Base-by-base conservation (phyloP, 2,113 vertebrate species). In the Microtus ochrogaster region DNA sequence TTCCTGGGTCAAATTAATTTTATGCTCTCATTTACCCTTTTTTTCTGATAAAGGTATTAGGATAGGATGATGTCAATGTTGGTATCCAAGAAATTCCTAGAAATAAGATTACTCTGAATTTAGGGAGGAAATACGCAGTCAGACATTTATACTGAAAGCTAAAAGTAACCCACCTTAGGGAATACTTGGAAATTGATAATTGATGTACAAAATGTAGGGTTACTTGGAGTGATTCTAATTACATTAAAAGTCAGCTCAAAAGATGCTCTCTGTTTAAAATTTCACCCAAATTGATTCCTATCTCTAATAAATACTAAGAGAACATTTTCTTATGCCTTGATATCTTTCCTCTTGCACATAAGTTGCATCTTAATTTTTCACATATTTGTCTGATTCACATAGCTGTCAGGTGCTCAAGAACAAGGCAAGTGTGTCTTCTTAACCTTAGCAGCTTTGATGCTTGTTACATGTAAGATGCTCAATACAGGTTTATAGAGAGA, bases 351-450 rank as follows among this genome's bases (percentile, higher is more conserved):
- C n/a, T 82, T 83, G 68, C 7, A 81, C 19, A 47, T 66, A 84
- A 44, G 5, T 68, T 22, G 66, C 8, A 86, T 82, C 52, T 94
- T 76, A 89, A 94, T 76, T 97, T 33, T 93, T 96, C 81, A 89
- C 12, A n/a, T 93, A 78, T 92, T 58, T 94, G 10, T 93, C 63
- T 92, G 14, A 16, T 68, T 6, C 9, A 21, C 5, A 44, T 66
- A 16, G 11, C 28, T 84, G 1, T 77, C 68, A 66, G 12, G 52
- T 74, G 72, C 28, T 77, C 85, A 81, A 89, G 76, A n/a, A 92
- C 39, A 95, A 72, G 58, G 22, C 55, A 95, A 72, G 2, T 79
- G 19, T 89, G 30, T 94, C 73, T 74, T 49, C 2, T 84, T 91
- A 95, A 89, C 82, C n/a, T 96, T 83, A 68, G 58, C 55, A 77